Conservation (phyloP, 2,888 invertebrate genomes). For the Apodemia zela region DNA sequence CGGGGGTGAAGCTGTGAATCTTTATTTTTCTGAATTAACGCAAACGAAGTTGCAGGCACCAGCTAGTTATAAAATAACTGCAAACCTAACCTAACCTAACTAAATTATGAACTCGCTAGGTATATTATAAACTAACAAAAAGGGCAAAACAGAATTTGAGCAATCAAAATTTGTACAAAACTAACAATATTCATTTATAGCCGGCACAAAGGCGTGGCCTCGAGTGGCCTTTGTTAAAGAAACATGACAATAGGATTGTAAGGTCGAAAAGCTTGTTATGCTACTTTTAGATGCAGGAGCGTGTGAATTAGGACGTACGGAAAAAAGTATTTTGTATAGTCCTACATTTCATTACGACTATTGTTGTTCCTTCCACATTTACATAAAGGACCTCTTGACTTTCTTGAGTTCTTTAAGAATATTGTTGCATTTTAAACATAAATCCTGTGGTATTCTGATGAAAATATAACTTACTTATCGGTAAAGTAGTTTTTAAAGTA, state of each 20-base stretch:
- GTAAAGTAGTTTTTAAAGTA: no score
- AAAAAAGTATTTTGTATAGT: constrained; percentile 15
- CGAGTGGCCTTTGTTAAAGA: constrained; percentile 19
- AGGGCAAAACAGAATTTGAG: neutral
- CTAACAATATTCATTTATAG: constrained; percentile 20
- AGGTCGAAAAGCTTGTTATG: constrained; percentile 15
- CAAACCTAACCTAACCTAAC: no score
- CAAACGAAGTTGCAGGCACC: no score
- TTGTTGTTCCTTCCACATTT: constrained; percentile 6
- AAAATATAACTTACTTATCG: no score
- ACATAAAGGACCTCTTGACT: constrained; percentile 8
- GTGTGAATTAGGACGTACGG: constrained; percentile 10
- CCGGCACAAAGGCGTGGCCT: constrained; percentile 20
- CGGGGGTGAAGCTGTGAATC: no score
- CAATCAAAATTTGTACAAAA: constrained; percentile 16
- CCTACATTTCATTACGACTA: constrained; percentile 11
- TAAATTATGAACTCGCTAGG: no score
- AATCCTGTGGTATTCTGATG: no score
- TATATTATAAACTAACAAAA: no score
- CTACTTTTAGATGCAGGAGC: constrained; percentile 12
- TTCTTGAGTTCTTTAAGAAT: constrained; percentile 10
- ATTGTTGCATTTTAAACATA: constrained; percentile 1
- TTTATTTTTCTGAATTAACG: no score
- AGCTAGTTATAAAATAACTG: no score
- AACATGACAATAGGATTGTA: constrained; percentile 20